A percentile compares a stretch with the other conserved stretches of the same genome.
These are phyloP conservation scores for Macaria notata DNA, from an alignment of 2,888 invertebrate genomes.

Conservation along the genomic window DNA sequence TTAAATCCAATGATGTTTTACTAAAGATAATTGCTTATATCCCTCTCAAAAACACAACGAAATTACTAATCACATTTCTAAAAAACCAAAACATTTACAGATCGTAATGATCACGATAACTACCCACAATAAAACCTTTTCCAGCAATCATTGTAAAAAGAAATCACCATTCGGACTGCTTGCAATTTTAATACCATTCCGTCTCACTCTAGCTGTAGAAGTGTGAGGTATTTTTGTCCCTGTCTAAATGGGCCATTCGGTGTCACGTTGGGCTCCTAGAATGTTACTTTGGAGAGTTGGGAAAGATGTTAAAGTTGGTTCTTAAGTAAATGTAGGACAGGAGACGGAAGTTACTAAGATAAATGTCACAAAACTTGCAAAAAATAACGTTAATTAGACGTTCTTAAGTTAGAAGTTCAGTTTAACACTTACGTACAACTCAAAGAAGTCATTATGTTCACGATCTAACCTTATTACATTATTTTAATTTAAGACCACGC, in stretches of 20 bases:
- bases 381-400: too few relatives aligned
- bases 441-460: too few relatives aligned
- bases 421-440: too few relatives aligned
- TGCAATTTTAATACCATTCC: constrained; percentile 13
- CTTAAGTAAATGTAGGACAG: neutral
- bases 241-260: constrained; percentile 27
- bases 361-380: too few relatives aligned
- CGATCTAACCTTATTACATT: too few relatives aligned
- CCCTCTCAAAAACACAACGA: too few relatives aligned
- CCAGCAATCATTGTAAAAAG: constrained; percentile 20
- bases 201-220: constrained; percentile 11
- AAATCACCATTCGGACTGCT: constrained; percentile 12
- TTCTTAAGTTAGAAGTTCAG: too few relatives aligned
- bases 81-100: constrained; percentile 7
- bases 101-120: constrained; percentile 6
- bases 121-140: constrained; percentile 5
- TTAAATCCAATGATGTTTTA: too few relatives aligned
- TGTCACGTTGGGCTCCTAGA: constrained; percentile 24
- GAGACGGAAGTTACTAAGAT: neutral
- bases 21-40: too few relatives aligned
- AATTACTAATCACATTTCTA: neutral
- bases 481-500: too few relatives aligned
- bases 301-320: constrained; percentile 11
- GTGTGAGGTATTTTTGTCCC: constrained; percentile 18
- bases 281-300: constrained; percentile 9